A percentile compares a stretch with the other conserved stretches of the same genome.
Conservation (phyloP, 2,113 vertebrate species). For the Mirounga angustirostris region DNA sequence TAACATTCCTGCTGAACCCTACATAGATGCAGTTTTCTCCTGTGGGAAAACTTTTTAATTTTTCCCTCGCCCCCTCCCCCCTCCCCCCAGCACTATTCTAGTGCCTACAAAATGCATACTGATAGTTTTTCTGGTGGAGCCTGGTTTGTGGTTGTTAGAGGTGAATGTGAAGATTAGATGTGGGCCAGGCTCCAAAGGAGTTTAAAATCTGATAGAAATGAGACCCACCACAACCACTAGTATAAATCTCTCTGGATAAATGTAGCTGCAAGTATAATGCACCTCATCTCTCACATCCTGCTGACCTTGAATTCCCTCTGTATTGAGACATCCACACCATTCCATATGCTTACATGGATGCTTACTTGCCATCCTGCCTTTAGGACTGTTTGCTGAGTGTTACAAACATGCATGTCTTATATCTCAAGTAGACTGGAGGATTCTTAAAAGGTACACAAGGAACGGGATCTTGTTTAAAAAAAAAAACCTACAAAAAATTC, state of each 20-base stretch:
- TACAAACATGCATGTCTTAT: not conserved
- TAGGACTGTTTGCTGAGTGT: not conserved
- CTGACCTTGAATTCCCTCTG: not conserved
- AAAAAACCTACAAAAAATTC: not conserved
- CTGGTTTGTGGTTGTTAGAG: not conserved
- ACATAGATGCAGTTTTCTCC: not conserved
- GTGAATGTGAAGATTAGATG: conserved; percentile 35
- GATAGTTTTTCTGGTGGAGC: not conserved
- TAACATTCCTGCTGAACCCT: not conserved
- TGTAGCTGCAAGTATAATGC: not conserved
- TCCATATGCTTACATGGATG: too few relatives aligned
- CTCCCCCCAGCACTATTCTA: not conserved
- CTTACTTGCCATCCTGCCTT: not conserved
- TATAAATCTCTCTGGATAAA: not conserved
- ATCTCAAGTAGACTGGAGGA: not conserved
- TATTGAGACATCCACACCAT: not conserved
- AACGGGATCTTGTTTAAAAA: not conserved
- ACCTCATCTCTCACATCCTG: not conserved
- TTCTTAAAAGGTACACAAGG: not conserved
- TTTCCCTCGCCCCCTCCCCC: not conserved
- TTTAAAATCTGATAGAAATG: conserved; percentile 35
- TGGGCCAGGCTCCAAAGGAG: not conserved
- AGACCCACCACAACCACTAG: not conserved
- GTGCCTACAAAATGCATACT: not conserved
- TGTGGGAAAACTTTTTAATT: not conserved